A percentile compares a stretch with the other conserved stretches of the same genome.
Conservation (phyloP, 2,888 invertebrate genomes). For the Tenodera sinensis region DNA sequence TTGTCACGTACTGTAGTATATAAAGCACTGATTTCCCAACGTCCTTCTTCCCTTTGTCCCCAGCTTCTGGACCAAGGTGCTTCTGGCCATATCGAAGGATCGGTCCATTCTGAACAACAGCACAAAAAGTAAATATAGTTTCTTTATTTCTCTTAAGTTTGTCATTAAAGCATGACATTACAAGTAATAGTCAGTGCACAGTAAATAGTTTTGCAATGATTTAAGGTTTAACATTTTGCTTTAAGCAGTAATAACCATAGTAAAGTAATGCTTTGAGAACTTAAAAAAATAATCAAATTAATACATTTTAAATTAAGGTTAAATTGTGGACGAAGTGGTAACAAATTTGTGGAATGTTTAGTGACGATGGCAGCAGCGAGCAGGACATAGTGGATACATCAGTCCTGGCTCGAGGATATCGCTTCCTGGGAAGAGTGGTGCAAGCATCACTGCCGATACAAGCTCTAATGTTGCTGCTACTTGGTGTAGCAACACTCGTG, state of each 20-base stretch:
- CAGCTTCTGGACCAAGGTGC: slow-evolving; percentile 66
- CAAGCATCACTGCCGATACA: slow-evolving; percentile 92
- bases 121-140: slow-evolving; percentile 59
- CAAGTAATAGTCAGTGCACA: neutral
- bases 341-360: neutral
- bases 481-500: slow-evolving; percentile 90
- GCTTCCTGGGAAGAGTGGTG: slow-evolving; percentile 85
- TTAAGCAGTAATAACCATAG: neutral
- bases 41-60: slow-evolving; percentile 49
- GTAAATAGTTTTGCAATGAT: neutral
- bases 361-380: slow-evolving; percentile 41
- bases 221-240: neutral
- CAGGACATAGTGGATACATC: slow-evolving; percentile 56
- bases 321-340: neutral
- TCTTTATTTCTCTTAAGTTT: slow-evolving; percentile 32
- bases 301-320: neutral
- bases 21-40: slow-evolving; percentile 19
- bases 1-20: neutral
- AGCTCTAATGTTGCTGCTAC: slow-evolving; percentile 85
- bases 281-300: neutral
- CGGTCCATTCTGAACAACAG: slow-evolving; percentile 32
- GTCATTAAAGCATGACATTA: neutral
- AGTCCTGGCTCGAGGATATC: slow-evolving; percentile 69
- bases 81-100: slow-evolving; percentile 41
- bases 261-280: neutral